A percentile compares a stretch with the other conserved stretches of the same genome.
Evolutionary conservation across 2,888 invertebrate genomes (phyloP).

Genomic region (Scaptomyza caliginosa): DNA sequence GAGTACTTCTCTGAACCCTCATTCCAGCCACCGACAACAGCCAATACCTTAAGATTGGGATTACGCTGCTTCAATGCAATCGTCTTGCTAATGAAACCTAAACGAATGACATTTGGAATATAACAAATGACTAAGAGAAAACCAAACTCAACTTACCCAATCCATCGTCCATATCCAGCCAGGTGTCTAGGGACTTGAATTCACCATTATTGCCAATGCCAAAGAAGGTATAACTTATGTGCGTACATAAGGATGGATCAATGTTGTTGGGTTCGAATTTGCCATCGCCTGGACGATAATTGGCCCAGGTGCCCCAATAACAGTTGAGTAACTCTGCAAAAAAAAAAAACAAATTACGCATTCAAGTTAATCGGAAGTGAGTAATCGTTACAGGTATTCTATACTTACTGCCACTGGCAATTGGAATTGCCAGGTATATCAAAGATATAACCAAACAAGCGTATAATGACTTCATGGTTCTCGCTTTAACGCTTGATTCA

Average conservation of each 20-base stretch:
- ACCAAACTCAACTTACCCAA: slow-evolving; percentile 54
- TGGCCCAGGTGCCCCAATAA: slow-evolving; percentile 78
- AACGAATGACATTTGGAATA: background rate
- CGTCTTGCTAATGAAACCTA: slow-evolving; percentile 59
- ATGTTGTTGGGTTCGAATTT: slow-evolving; percentile 63
- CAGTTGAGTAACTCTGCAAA: slow-evolving; percentile 69
- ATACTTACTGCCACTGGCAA: slow-evolving; percentile 52
- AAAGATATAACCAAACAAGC: slow-evolving; percentile 39
- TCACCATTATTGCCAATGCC: slow-evolving; percentile 63
- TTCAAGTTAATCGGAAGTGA: background rate
- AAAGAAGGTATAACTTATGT: slow-evolving; percentile 74
- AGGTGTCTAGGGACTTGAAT: slow-evolving; percentile 62
- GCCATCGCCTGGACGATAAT: slow-evolving; percentile 70
- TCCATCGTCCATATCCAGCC: slow-evolving; percentile 68
- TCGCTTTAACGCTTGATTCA: background rate
- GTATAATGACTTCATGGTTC: slow-evolving; percentile 47
- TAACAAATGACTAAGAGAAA: background rate
- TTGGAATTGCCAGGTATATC: slow-evolving; percentile 37
- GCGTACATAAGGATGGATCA: slow-evolving; percentile 72
- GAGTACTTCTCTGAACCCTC: slow-evolving; percentile 96
- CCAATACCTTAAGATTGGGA: slow-evolving; percentile 87
- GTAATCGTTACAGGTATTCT: rapidly evolving
- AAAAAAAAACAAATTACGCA: background rate
- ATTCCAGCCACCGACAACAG: slow-evolving; percentile 97
- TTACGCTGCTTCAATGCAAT: slow-evolving; percentile 66